Conservation (phyloP, 2,797 vertebrate genomes). For the Choloepus didactylus region DNA sequence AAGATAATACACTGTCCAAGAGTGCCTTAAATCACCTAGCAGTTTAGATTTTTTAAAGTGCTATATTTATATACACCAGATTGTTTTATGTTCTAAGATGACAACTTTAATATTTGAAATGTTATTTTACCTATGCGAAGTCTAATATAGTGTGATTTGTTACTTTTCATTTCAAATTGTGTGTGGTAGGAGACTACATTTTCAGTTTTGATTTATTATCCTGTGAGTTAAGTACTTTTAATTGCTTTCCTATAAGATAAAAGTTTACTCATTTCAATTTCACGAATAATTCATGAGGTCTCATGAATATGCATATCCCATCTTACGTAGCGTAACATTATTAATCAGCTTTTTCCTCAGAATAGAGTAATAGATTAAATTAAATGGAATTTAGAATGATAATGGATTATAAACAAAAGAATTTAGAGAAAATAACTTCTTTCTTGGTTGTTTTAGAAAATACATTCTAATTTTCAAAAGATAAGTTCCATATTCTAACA, state of each 20-base stretch:
- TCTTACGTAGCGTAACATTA: slow-evolving; percentile 78
- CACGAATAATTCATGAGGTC: slow-evolving; percentile 85
- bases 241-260: slow-evolving; percentile 85
- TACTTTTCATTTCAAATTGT: slow-evolving; percentile 75
- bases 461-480: neutral
- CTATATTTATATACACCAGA: slow-evolving; percentile 24
- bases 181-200: slow-evolving; percentile 67
- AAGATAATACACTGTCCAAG: slow-evolving; percentile 71
- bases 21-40: slow-evolving; percentile 69
- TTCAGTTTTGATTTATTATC: slow-evolving; percentile 77
- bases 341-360: slow-evolving; percentile 83
- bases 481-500: slow-evolving; percentile 4
- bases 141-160: slow-evolving; percentile 39
- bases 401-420: slow-evolving; percentile 80
- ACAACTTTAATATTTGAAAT: slow-evolving; percentile 75
- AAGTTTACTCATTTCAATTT: slow-evolving; percentile 80
- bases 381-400: slow-evolving; percentile 78
- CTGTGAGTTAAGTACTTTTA: slow-evolving; percentile 80
- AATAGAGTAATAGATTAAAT: slow-evolving; percentile 81
- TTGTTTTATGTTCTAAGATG: slow-evolving; percentile 78
- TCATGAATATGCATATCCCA: slow-evolving; percentile 84
- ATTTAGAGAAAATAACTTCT: slow-evolving; percentile 53
- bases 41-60: slow-evolving; percentile 47
- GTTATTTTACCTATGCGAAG: slow-evolving; percentile 42
- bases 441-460: slow-evolving; percentile 65